Percentiles rank a stretch among this genome's conserved stretches.
Conservation (phyloP, 1,140 invertebrate genomes). For the Polypedilum vanderplanki region DNA sequence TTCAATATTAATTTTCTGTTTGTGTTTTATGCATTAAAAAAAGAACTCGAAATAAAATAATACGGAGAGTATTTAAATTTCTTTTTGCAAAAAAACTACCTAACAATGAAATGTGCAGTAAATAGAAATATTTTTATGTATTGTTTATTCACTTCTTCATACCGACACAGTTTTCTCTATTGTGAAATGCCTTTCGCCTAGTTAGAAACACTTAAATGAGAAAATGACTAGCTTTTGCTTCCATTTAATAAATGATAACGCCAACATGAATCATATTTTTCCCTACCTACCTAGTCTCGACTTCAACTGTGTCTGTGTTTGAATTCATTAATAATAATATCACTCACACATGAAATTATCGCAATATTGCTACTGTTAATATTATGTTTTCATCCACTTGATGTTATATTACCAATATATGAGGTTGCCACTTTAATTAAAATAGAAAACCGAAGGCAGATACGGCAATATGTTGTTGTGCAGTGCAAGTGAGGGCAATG, state of each 20-base stretch:
- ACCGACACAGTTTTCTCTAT: constrained; percentile 16
- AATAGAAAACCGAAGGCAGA: too few relatives aligned
- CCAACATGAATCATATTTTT: constrained; percentile 5
- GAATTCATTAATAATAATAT: constrained; percentile 9
- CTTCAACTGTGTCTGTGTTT: not conserved
- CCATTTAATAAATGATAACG: not conserved
- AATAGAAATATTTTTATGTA: constrained; percentile 1
- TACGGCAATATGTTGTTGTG: too few relatives aligned
- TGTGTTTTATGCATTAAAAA: not conserved
- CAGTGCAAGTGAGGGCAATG: too few relatives aligned
- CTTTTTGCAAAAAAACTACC: not conserved
- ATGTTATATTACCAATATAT: too few relatives aligned
- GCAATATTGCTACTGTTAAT: too few relatives aligned
- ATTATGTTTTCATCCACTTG: too few relatives aligned
- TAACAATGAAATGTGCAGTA: constrained; percentile 1
- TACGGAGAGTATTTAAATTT: not conserved
- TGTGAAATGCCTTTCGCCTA: constrained; percentile 5
- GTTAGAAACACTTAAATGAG: not conserved
- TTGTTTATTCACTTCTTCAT: not conserved
- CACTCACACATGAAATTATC: not conserved
- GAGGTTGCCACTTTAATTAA: too few relatives aligned
- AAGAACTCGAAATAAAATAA: too few relatives aligned
- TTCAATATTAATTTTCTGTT: too few relatives aligned
- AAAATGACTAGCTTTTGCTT: not conserved
- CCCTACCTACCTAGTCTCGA: too few relatives aligned